Conservation (phyloP, 2,113 vertebrate genomes). For the Seriola aureovittata region DNA sequence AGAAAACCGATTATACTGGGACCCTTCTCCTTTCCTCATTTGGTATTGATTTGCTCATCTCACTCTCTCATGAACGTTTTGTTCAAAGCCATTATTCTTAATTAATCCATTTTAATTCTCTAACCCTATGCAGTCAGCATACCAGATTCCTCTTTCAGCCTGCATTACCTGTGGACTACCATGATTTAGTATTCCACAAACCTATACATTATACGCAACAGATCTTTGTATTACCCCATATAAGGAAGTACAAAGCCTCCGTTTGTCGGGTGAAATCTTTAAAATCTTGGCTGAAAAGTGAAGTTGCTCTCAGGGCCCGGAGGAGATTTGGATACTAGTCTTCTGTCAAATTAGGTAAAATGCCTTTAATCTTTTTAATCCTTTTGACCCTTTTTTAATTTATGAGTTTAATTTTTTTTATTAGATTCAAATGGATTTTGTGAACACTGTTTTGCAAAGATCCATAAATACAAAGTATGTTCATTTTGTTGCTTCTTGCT, state of each 20-base stretch:
- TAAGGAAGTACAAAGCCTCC: background rate
- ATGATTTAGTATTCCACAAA: background rate
- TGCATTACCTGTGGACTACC: background rate
- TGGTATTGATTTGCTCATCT: background rate
- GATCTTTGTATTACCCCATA: background rate
- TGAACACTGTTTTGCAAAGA: background rate
- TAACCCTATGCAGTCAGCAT: background rate
- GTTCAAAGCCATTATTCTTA: background rate
- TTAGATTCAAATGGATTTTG: background rate
- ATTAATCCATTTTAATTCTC: constrained; percentile 7
- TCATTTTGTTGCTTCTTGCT: constrained; percentile 25
- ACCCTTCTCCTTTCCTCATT: constrained; percentile 5
- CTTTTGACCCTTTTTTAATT: background rate
- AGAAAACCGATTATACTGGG: constrained; percentile 15
- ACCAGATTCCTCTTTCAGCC: background rate
- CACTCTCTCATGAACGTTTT: background rate
- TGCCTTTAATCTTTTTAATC: background rate
- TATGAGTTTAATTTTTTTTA: background rate
- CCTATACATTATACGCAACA: background rate
- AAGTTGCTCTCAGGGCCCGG: background rate
- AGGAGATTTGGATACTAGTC: background rate
- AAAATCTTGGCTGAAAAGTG: background rate
- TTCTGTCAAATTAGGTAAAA: background rate
- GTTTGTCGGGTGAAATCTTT: background rate
- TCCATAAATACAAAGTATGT: constrained; percentile 11